Evolutionary conservation across 2,888 invertebrate genomes (phyloP).

Genomic region (Mactromeris polynyma): DNA sequence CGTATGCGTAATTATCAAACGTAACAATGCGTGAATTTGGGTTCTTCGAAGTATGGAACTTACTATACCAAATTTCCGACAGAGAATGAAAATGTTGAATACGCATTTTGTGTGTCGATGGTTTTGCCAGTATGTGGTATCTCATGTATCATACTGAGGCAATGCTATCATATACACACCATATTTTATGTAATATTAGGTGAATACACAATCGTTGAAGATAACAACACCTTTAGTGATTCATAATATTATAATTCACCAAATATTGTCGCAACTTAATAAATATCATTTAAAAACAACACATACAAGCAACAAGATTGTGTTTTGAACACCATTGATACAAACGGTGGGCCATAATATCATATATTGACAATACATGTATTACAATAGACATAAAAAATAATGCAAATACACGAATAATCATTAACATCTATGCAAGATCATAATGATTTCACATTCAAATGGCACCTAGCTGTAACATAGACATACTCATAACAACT

Average conservation of each 20-base stretch:
- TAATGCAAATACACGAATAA: conserved; percentile 4
- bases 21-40: no score
- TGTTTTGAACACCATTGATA: conserved; percentile 22
- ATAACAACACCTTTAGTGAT: neutral
- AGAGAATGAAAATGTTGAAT: no score
- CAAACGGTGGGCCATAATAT: conserved; percentile 18
- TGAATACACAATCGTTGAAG: neutral
- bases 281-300: conserved; percentile 23
- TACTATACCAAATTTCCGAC: no score
- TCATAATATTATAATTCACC: conserved; percentile 11
- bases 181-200: neutral
- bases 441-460: neutral
- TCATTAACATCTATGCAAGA: neutral
- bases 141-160: neutral
- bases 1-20: no score
- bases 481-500: neutral
- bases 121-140: no score
- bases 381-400: neutral
- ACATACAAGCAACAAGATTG: conserved; percentile 18
- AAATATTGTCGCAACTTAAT: conserved; percentile 7
- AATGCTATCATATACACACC: neutral
- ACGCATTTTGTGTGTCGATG: no score
- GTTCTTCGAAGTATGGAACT: no score
- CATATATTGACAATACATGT: neutral
- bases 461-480: neutral